A percentile compares a stretch with the other conserved stretches of the same genome.
Conservation (phyloP, 2,888 invertebrate species). For the Drosophila mulleri region DNA sequence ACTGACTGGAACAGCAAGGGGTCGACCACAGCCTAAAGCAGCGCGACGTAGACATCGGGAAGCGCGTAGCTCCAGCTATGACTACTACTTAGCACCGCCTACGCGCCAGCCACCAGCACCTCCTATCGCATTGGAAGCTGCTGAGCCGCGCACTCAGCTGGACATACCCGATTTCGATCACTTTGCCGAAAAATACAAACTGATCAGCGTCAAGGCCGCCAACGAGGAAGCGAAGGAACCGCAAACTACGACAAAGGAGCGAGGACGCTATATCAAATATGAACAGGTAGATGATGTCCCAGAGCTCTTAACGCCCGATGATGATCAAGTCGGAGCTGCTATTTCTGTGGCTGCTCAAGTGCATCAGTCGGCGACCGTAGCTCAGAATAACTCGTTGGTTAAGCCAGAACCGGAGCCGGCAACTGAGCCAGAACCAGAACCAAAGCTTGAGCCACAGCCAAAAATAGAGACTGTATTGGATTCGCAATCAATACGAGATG, state of each 20-base stretch:
- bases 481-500: neutral
- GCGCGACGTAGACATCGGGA: slow-evolving; percentile 43
- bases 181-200: slow-evolving; percentile 66
- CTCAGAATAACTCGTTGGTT: neutral
- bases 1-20: slow-evolving; percentile 22
- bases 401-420: neutral
- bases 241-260: slow-evolving; percentile 36
- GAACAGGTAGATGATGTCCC: slow-evolving; percentile 77
- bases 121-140: slow-evolving; percentile 24
- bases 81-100: slow-evolving; percentile 49
- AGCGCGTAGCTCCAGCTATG: slow-evolving; percentile 57
- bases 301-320: slow-evolving; percentile 66
- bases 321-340: slow-evolving; percentile 50
- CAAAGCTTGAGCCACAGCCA: neutral
- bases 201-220: slow-evolving; percentile 47
- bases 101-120: slow-evolving; percentile 70
- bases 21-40: slow-evolving; percentile 34
- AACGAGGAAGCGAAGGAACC: slow-evolving; percentile 16
- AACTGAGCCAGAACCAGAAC: neutral
- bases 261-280: slow-evolving; percentile 75
- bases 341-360: slow-evolving; percentile 66
- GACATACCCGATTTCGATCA: slow-evolving; percentile 70
- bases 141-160: slow-evolving; percentile 27
- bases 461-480: neutral
- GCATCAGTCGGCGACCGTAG: slow-evolving; percentile 31